Percentiles rank a stretch among this genome's conserved stretches.
Evolutionary conservation across 2,113 vertebrate genomes (phyloP).

Genomic region (Apodemus sylvaticus): DNA sequence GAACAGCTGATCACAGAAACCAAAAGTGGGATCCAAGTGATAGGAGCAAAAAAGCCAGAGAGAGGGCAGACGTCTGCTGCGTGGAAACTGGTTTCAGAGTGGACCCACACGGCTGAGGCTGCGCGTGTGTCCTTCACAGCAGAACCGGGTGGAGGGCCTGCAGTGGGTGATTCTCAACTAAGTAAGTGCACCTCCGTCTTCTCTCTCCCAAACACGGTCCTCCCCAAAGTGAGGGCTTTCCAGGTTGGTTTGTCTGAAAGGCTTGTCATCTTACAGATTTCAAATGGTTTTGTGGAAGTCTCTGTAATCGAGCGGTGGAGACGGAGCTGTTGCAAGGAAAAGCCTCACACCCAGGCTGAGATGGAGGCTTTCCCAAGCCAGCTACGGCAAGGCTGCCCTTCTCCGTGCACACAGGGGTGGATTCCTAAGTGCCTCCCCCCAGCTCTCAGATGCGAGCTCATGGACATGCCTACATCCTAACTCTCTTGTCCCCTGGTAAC

Average conservation of each 20-base stretch:
- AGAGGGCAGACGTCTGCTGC: neutral
- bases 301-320: neutral
- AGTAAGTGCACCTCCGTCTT: no score
- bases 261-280: neutral
- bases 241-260: neutral
- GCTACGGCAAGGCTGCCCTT: accelerated
- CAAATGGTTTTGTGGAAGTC: neutral
- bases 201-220: neutral
- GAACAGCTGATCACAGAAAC: neutral
- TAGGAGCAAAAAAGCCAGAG: neutral
- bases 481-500: neutral
- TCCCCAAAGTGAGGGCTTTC: neutral
- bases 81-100: neutral
- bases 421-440: neutral
- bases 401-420: accelerated
- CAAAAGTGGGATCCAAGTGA: neutral
- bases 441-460: neutral
- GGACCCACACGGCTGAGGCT: no score
- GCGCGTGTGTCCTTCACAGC: no score
- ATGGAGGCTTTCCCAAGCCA: neutral
- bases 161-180: no score
- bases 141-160: neutral
- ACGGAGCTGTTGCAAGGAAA: no score
- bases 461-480: neutral
- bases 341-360: neutral